Conservation (phyloP, 2,797 vertebrate species). For the Enteromius unitaeniatus region DNA sequence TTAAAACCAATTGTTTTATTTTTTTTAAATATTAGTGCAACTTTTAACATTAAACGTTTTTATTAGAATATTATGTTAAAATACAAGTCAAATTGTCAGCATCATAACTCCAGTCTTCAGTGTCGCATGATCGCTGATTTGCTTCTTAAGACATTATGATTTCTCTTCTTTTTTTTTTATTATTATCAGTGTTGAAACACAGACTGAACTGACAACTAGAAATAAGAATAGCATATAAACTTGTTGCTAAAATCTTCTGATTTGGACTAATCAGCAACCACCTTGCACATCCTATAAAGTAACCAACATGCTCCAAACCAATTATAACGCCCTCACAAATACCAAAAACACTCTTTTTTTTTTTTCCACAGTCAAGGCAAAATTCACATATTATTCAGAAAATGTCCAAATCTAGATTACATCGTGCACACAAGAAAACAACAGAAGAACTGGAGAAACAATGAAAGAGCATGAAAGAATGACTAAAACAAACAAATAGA, state of each 20-base stretch:
- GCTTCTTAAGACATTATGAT: not conserved
- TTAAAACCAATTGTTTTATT: not conserved
- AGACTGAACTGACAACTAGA: not conserved
- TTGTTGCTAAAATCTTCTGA: not conserved
- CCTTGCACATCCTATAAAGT: not conserved
- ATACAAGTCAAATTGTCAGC: not conserved
- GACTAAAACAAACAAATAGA: slow-evolving; percentile 26
- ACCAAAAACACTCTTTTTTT: not conserved
- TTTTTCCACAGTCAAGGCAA: slow-evolving; percentile 9
- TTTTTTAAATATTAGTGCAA: not conserved
- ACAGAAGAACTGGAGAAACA: not conserved
- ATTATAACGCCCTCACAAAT: no score
- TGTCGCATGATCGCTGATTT: not conserved
- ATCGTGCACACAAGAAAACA: not conserved
- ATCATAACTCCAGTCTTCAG: not conserved
- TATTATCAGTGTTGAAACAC: not conserved
- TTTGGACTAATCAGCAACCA: not conserved
- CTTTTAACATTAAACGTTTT: not conserved
- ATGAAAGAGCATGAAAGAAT: not conserved
- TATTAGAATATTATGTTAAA: not conserved
- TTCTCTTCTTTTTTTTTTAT: no score
- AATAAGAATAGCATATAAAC: not conserved
- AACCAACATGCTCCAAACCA: not conserved
- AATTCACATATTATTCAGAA: not conserved
- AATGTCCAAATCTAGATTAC: not conserved